Percentiles rank a stretch among this genome's conserved stretches.
These are phyloP conservation scores for Macrostomum lignano DNA, from an alignment of 1,140 invertebrate genomes.

Conservation along the genomic window DNA sequence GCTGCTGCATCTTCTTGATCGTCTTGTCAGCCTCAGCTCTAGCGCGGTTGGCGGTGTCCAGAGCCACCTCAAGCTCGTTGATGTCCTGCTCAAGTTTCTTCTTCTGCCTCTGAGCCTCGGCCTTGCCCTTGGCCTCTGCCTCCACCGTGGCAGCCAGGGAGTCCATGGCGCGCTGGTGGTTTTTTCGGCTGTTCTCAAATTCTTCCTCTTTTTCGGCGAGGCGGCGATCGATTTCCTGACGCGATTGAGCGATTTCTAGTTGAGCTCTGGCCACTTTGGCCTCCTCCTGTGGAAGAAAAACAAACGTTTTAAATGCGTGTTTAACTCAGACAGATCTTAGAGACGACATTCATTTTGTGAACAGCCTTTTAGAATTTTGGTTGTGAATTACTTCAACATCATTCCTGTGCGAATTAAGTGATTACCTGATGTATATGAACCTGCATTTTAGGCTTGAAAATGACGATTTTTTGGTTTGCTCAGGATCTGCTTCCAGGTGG, in stretches of 20 bases:
- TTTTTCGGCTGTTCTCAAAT: constrained; percentile 94
- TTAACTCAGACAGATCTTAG: too few species aligned
- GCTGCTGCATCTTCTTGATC: constrained; percentile 46
- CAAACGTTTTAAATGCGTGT: constrained; percentile 8
- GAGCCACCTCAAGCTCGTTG: constrained; percentile 86
- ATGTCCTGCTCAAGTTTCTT: constrained; percentile 98
- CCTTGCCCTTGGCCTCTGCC: constrained; percentile 90
- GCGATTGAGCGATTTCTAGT: constrained; percentile 76
- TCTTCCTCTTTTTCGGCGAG: constrained; percentile 85
- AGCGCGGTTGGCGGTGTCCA: constrained; percentile 42
- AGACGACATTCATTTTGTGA: too few species aligned
- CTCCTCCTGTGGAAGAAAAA: constrained; percentile 35
- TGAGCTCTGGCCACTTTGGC: constrained; percentile 53
- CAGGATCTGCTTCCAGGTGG: too few species aligned
- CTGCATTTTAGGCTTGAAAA: too few species aligned
- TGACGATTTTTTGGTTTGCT: too few species aligned
- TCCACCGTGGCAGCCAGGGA: constrained; percentile 96
- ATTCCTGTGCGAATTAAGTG: too few species aligned
- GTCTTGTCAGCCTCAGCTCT: constrained; percentile 95
- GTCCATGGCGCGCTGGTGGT: constrained; percentile 88
- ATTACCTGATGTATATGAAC: too few species aligned
- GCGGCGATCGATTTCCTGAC: constrained; percentile 31
- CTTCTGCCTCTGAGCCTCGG: constrained; percentile 93
- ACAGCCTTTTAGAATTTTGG: too few species aligned
- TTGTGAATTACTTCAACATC: too few species aligned